These are phyloP conservation scores for Petaurus breviceps DNA, from an alignment of 2,113 vertebrate species.

Conservation along the genomic window DNA sequence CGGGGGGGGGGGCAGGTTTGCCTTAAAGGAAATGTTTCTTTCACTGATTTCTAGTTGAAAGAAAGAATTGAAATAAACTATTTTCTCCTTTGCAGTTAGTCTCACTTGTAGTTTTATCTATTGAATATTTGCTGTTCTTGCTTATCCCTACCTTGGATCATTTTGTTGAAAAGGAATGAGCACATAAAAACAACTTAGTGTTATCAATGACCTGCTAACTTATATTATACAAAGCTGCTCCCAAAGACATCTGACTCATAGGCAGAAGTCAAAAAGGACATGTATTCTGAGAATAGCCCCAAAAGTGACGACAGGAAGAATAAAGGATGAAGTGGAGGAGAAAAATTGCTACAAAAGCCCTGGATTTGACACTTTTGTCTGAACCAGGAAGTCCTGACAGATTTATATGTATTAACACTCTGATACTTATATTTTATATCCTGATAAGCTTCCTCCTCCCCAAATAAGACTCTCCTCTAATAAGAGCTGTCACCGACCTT, in stretches of 20 bases:
- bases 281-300: background rate
- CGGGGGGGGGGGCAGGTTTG: no score
- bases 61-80: constrained; percentile 1
- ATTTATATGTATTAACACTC: background rate
- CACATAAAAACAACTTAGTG: background rate
- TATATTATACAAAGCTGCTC: background rate
- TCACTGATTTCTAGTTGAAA: constrained; percentile 16
- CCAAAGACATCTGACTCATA: background rate
- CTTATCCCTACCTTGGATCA: background rate
- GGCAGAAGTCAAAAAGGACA: background rate
- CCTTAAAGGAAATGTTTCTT: constrained; percentile 39
- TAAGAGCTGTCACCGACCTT: background rate
- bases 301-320: background rate
- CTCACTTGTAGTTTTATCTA: constrained; percentile 35
- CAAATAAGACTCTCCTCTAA: background rate
- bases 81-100: constrained; percentile 7
- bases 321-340: background rate
- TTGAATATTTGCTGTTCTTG: constrained; percentile 11
- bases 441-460: constrained; percentile 9
- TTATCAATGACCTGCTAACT: background rate
- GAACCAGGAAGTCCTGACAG: background rate
- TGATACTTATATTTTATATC: background rate
- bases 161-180: constrained; percentile 8
- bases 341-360: background rate
- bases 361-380: background rate